Base-by-base conservation (phyloP, 2,888 invertebrate species). In the Melanostoma mellinum region DNA sequence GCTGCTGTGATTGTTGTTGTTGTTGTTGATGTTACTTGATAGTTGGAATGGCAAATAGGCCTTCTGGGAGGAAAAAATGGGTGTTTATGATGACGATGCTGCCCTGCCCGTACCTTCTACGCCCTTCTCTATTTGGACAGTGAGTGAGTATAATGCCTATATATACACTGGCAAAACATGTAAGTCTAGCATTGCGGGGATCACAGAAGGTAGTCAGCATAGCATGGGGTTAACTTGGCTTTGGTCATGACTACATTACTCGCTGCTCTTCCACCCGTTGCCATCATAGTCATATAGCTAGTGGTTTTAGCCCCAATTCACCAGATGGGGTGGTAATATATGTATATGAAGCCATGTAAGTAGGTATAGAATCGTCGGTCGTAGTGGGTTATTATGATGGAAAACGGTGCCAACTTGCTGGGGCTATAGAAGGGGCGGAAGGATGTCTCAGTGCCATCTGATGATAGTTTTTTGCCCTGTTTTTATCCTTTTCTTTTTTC, bases 181-280 rank as follows among this genome's bases (percentile, higher is more conserved):
- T 69, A 72, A 76, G 76, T 71, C 75, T 76, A 53, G 63, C 30
- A 53, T 36, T 58, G 61, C 46, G 42, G 79, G 75, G 60, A 73
- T 67, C 63, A 56, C 63, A 63, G 69, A 48, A 61, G 48, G 61
- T 52, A 69, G 52, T 52, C 60, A 50, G 67, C 58, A 46, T 68
- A 56, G 72, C 68, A 63, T 77, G 69, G 69, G 73, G 82, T 82
- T 82, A 73, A 82, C 82, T 82, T 82, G 82, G 82, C 78, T 82
- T 44, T 82, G 73, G 78, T 82, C 82, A 82, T 74, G 78, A 69
- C 73, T 82, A 65, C 56, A 69, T 73, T 78, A 73, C 78, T 74
- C 9, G 3, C 30, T 53, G 3, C 32, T 50, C 6, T 32, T 46
- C 6, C n/a, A 44, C 38, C 40, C 35, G 8, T 10, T 9, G 33